phyloP scores from a whole-genome alignment of 2,888 invertebrate species.

The Drosophila kambysellisi region DNA sequence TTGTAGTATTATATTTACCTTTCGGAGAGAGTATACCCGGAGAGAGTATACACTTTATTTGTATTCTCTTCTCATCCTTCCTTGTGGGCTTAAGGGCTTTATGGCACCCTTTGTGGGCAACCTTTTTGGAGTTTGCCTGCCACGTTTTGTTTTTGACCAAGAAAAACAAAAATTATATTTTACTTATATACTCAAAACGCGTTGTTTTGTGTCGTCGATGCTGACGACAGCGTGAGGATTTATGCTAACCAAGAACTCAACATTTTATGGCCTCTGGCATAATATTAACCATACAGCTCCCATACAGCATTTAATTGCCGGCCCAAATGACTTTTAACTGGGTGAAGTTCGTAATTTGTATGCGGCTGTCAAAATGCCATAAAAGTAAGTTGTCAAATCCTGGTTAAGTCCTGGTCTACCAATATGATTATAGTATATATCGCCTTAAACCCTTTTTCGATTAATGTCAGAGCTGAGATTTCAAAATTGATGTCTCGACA shows the following conservation, averaged over 20 bases:
- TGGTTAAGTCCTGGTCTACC: slow-evolving; percentile 27
- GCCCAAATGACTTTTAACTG: slow-evolving; percentile 68
- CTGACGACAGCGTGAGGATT: slow-evolving; percentile 68
- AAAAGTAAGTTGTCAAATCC: slow-evolving; percentile 38
- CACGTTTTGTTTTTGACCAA: slow-evolving; percentile 47
- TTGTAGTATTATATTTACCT: not conserved
- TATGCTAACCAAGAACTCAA: slow-evolving; percentile 56
- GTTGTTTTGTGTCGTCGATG: slow-evolving; percentile 43
- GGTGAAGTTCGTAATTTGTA: slow-evolving; percentile 64
- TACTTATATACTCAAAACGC: slow-evolving; percentile 33
- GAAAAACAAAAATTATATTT: slow-evolving; percentile 29
- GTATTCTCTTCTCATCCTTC: not conserved
- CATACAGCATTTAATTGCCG: slow-evolving; percentile 66
- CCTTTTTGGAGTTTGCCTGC: slow-evolving; percentile 21
- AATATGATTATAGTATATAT: slow-evolving; percentile 10
- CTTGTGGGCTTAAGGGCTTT: slow-evolving; percentile 68
- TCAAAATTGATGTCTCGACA: slow-evolving; percentile 34
- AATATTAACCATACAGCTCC: slow-evolving; percentile 43
- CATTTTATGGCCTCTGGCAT: slow-evolving; percentile 55
- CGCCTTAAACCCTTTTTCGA: slow-evolving; percentile 18
- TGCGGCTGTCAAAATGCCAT: slow-evolving; percentile 31
- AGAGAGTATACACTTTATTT: slow-evolving; percentile 34
- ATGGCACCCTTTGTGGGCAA: slow-evolving; percentile 49
- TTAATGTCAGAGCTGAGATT: slow-evolving; percentile 54
- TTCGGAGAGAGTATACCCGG: not conserved